phyloP scores from a whole-genome alignment of 2,797 vertebrate genomes.

The Betta splendens region DNA sequence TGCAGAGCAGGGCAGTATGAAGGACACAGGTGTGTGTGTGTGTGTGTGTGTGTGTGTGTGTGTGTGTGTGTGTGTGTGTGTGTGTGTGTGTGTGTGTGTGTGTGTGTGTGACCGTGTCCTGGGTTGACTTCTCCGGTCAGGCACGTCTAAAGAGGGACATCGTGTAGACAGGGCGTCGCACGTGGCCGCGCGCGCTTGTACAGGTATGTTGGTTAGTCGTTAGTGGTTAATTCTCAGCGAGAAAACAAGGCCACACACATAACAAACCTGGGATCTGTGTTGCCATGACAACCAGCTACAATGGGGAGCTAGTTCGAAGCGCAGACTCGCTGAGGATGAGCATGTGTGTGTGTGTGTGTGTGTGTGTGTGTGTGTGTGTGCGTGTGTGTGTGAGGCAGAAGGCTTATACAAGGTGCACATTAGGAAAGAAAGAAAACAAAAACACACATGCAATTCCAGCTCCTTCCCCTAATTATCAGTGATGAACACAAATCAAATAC shows the following conservation, averaged over 20 bases:
- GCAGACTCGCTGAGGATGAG: constrained; percentile 26
- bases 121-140: constrained; percentile 83
- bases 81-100: constrained; percentile 32
- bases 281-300: constrained; percentile 48
- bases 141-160: constrained; percentile 79
- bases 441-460: constrained; percentile 62
- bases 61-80: constrained; percentile 31
- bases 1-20: constrained; percentile 81
- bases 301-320: constrained; percentile 35
- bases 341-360: not conserved
- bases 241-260: constrained; percentile 70
- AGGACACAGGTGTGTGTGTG: constrained; percentile 47
- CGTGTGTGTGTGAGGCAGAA: constrained; percentile 41
- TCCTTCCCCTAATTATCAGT: constrained; percentile 56
- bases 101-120: constrained; percentile 43
- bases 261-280: constrained; percentile 56
- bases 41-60: constrained; percentile 30
- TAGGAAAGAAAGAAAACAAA: constrained; percentile 31
- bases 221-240: constrained; percentile 66
- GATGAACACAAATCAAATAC: constrained; percentile 65
- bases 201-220: constrained; percentile 35
- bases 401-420: constrained; percentile 56
- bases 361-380: constrained; percentile 18
- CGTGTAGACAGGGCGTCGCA: constrained; percentile 28
- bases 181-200: constrained; percentile 25